A percentile compares a stretch with the other conserved stretches of the same genome.
These are phyloP conservation scores for Agonopterix heracliana DNA, from an alignment of 2,888 invertebrate genomes.

Conservation along the genomic window DNA sequence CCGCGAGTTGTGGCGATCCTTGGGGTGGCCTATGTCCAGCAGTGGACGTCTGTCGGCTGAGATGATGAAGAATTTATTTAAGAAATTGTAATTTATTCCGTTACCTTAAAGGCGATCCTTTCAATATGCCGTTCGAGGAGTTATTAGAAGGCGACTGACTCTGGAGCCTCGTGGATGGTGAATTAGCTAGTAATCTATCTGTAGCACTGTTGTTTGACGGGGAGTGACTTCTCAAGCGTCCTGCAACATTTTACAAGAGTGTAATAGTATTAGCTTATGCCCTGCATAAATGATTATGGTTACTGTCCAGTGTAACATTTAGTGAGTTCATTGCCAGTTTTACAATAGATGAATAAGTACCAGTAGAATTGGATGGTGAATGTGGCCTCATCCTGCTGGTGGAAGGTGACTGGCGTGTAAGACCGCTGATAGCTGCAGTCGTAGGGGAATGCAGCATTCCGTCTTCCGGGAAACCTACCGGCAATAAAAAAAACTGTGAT, in stretches of 20 bases:
- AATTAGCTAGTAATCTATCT: constrained; percentile 46
- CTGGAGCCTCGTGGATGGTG: constrained; percentile 48
- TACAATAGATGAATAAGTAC: too few species aligned
- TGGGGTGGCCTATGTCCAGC: too few species aligned
- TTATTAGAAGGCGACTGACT: constrained; percentile 61
- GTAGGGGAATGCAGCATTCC: constrained; percentile 64
- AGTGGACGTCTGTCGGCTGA: too few species aligned
- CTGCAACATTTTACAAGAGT: too few species aligned
- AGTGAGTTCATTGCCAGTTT: too few species aligned
- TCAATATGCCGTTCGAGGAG: constrained; percentile 51
- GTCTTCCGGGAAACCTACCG: constrained; percentile 66
- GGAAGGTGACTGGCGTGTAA: constrained; percentile 45
- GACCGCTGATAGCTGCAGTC: constrained; percentile 55
- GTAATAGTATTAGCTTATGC: too few species aligned
- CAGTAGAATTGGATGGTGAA: constrained; percentile 55
- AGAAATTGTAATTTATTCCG: too few species aligned
- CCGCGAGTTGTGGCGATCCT: too few species aligned
- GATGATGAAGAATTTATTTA: too few species aligned
- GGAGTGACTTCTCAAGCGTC: constrained; percentile 58
- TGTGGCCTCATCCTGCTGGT: constrained; percentile 41
- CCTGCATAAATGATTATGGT: too few species aligned
- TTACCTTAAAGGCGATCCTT: constrained; percentile 59
- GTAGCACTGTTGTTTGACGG: constrained; percentile 57
- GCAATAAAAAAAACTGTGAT: too few species aligned
- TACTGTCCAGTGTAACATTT: too few species aligned